These are phyloP conservation scores for Gymnorhina tibicen DNA, from an alignment of 2,113 vertebrate genomes.

Conservation along the genomic window DNA sequence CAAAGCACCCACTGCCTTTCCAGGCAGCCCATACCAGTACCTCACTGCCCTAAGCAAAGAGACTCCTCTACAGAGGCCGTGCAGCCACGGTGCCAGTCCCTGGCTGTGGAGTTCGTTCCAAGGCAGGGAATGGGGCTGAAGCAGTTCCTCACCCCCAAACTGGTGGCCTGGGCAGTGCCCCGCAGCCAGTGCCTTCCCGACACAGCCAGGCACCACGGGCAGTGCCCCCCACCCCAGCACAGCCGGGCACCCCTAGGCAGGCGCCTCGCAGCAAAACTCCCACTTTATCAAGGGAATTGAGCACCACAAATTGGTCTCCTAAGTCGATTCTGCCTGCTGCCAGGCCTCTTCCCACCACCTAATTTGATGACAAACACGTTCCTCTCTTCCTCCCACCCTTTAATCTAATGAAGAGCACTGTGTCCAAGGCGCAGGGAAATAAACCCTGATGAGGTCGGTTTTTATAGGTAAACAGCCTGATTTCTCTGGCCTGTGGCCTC, in stretches of 20 bases:
- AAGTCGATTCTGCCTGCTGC: constrained; percentile 29
- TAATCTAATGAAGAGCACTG: constrained; percentile 53
- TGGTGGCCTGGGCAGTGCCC: neutral
- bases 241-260: neutral
- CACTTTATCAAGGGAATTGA: constrained; percentile 35
- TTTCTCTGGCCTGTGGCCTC: neutral
- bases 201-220: neutral
- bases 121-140: fast-evolving
- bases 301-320: constrained; percentile 26
- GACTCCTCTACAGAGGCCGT: neutral
- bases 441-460: neutral
- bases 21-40: neutral
- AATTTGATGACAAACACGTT: constrained; percentile 58
- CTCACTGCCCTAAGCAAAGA: neutral
- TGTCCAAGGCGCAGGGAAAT: constrained; percentile 10
- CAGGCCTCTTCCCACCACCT: neutral
- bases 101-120: neutral
- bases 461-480: constrained; percentile 41
- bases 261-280: neutral
- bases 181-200: neutral
- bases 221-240: neutral
- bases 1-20: neutral
- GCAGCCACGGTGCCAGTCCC: fast-evolving
- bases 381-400: constrained; percentile 28
- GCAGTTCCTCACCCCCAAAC: neutral